Evolutionary conservation across 2,113 vertebrate genomes (phyloP).

Genomic region (Halcyon senegalensis): DNA sequence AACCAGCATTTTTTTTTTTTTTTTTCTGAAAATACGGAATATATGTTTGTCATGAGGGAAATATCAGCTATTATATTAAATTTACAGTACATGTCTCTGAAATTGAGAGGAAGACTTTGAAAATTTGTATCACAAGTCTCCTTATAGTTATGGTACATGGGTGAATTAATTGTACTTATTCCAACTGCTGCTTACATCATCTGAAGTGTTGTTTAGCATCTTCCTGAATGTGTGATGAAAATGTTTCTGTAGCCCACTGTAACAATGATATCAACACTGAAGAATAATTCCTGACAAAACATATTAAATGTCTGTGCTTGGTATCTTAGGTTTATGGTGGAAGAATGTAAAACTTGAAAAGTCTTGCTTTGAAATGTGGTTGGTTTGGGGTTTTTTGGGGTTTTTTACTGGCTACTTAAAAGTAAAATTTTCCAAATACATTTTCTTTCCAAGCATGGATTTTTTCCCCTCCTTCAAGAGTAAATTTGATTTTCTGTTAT

Average conservation of each 20-base stretch:
- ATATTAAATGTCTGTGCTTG: not conserved
- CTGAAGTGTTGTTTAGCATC: not conserved
- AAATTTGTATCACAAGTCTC: not conserved
- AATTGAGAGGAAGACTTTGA: not conserved
- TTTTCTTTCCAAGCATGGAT: not conserved
- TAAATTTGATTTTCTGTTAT: slow-evolving; percentile 27
- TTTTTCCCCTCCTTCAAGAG: not conserved
- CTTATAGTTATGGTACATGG: not conserved
- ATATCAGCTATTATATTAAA: not conserved
- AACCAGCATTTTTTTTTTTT: not conserved
- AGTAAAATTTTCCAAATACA: slow-evolving; percentile 10
- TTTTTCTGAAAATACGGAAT: not conserved
- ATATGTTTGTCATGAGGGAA: not conserved
- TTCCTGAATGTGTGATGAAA: not conserved
- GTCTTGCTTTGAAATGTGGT: not conserved
- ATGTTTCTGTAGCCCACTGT: not conserved
- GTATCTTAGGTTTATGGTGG: not conserved
- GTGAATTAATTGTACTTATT: not conserved
- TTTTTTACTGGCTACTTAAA: not conserved
- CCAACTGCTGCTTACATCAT: not conserved
- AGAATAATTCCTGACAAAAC: not conserved
- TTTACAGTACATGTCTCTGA: not conserved
- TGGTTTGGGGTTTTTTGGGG: too few species aligned
- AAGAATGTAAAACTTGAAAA: not conserved
- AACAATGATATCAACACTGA: not conserved